Conservation (phyloP, 2,113 vertebrate genomes). For the Natator depressus region DNA sequence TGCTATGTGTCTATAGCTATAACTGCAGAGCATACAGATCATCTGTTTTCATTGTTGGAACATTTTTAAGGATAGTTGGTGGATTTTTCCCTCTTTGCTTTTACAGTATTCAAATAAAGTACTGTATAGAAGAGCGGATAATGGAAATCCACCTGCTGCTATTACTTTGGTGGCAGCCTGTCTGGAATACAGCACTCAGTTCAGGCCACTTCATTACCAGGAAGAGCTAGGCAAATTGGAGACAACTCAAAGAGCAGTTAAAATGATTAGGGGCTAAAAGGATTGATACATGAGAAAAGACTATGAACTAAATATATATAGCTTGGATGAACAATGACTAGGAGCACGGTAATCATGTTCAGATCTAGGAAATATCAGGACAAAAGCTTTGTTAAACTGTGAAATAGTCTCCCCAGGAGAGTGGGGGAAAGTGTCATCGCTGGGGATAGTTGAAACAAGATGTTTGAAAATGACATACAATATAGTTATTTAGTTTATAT, state of each 20-base stretch:
- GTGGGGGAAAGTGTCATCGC: conserved; percentile 17
- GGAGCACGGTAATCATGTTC: conserved; percentile 11
- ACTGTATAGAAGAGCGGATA: conserved; percentile 54
- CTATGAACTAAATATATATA: conserved; percentile 53
- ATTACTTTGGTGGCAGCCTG: conserved; percentile 50
- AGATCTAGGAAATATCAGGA: conserved; percentile 21
- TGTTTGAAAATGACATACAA: background rate
- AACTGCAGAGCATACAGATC: background rate
- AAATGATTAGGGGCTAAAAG: conserved; percentile 61
- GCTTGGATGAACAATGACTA: conserved; percentile 48
- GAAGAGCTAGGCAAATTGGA: conserved; percentile 43
- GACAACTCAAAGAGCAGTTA: conserved; percentile 50
- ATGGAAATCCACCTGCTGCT: conserved; percentile 44
- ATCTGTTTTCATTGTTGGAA: conserved; percentile 1
- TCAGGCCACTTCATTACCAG: conserved; percentile 53
- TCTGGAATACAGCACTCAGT: conserved; percentile 39
- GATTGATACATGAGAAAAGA: conserved; percentile 57
- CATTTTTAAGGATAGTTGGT: background rate
- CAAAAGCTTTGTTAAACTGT: conserved; percentile 64
- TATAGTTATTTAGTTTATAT: conserved; percentile 3
- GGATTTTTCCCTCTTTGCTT: background rate
- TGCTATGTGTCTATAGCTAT: background rate
- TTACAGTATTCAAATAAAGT: background rate
- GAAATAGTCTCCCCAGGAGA: conserved; percentile 54
- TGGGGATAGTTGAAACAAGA: background rate